Base-by-base conservation (phyloP, 2,888 invertebrate genomes). In the Cantharis lateralis region DNA sequence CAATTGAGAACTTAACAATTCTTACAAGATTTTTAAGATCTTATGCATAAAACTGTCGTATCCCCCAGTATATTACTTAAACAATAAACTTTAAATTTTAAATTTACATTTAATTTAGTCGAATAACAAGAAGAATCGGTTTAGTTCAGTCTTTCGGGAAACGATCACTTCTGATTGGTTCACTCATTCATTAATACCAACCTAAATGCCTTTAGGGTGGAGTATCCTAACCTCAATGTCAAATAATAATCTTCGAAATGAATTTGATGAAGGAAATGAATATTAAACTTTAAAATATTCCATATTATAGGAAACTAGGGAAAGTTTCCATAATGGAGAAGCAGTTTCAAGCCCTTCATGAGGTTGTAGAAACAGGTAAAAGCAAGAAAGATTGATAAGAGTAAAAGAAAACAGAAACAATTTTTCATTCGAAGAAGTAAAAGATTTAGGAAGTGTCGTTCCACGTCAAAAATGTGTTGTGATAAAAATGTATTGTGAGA, bases 401-500 rank as follows among this genome's bases (percentile, higher is more conserved):
- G 68, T 69, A 66, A 77, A 74, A 70, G 74, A 70, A 77, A 77
- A 74, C 74, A 48, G 74, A 68, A 74, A 77, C 77, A 77, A 77
- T 77, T 77, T 77, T 77, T 77, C 77, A 77, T 75, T 75, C 77
- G 77, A 64, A 74, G 77, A 77, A 77, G 77, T 75, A 77, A 77
- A 77, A 77, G 77, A 77, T 77, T 77, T 77, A 77, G 77, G 68
- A 77, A 77, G 70, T 75, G 77, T 77, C 77, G 77, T 72, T 77
- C 70, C 68, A 72, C 74, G 77, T 77, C 77, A 78, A 78, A 78
- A 78, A 78, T 78, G 78, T 78, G 78, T 78, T 75, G 78, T 72
- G 78, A 78, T 78, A 78, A 78, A 78, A 78, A 78, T 75, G 78
- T 75, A 78, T 78, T 78, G 78, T 78, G 73, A 73, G 75, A 78